Evolutionary conservation across 1,140 invertebrate genomes (phyloP).

Genomic region (Neelides sp.): DNA sequence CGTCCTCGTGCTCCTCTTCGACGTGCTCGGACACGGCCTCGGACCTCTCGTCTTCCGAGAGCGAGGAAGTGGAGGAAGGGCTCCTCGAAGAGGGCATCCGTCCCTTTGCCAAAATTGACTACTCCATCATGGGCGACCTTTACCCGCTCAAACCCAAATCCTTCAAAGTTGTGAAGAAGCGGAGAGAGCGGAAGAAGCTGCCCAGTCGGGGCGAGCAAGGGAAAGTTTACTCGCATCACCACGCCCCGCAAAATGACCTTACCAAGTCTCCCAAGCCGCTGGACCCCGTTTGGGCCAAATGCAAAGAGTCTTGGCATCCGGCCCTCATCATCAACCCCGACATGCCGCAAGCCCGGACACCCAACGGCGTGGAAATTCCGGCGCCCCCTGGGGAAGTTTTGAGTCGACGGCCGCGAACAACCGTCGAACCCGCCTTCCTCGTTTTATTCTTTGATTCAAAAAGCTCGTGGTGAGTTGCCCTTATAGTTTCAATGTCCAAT

Average conservation of each 20-base stretch:
- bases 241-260: neutral
- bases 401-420: constrained; percentile 46
- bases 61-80: too few relatives aligned
- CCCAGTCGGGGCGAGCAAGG: constrained; percentile 8
- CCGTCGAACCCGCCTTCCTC: constrained; percentile 67
- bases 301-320: constrained; percentile 92
- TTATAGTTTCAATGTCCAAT: neutral
- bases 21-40: too few relatives aligned
- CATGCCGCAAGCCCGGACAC: constrained; percentile 73
- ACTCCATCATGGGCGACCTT: too few relatives aligned
- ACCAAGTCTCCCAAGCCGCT: constrained; percentile 51
- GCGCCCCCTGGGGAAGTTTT: constrained; percentile 83
- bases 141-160: too few relatives aligned
- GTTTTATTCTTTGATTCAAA: constrained; percentile 93
- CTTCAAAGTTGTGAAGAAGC: constrained; percentile 28
- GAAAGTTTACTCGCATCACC: neutral
- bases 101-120: too few relatives aligned
- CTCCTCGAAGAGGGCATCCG: too few relatives aligned
- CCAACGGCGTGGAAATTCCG: constrained; percentile 85
- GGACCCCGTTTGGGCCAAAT: constrained; percentile 93
- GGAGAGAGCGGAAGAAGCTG: constrained; percentile 29
- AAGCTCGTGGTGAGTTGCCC: constrained; percentile 61
- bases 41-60: too few relatives aligned
- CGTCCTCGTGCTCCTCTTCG: too few relatives aligned
- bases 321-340: constrained; percentile 89